Evolutionary conservation across 1,140 invertebrate species (phyloP), one percentile per base, ranked within the genome.

Genomic region (Lepeophtheirus salmonis): DNA sequence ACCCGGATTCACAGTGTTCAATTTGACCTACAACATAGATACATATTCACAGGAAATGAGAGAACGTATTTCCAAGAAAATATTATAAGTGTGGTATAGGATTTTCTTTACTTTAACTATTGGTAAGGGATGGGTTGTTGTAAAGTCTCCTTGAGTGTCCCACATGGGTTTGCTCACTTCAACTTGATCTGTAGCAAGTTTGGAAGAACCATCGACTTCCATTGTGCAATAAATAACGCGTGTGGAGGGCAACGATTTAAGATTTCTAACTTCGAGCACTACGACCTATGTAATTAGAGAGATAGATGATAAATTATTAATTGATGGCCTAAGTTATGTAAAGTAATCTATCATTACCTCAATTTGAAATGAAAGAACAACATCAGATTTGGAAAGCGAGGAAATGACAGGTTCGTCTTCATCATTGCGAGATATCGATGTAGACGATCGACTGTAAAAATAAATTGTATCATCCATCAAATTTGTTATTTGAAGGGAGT

Each of bases 151-250:
- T 77, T 97, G 89, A 10, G 88, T 92, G 65, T 91, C 89, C 89
- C 89, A 94, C 90, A 90, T 88, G 55, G 94, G 94, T 74, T 97
- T 97, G 0, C 89, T 94, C 14, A 92, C 94, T 76, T 98, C 92
- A 1, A 94, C 92, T 73, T 97, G 92, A 76, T 97, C 96, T 4
- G 96, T 99, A 75, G 97, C 94, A 41, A 98, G 75, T 73, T 98
- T 98, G 70, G 97, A 91, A 48, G 49, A 60, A 22, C 30, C 54
- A 23, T 98, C 94, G 1, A 97, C 91, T 76, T 99, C 95, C 96
- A 99, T 98, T 20, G 94, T 98, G 73, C 96, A 98, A 75, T 98
- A 99, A 24, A 99, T 92, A 67, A 98, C 96, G 68, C 92, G 80
- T 77, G 94, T 97, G 14, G 90, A 83, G 64, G 91, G 83, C 65